Conservation (phyloP, 2,888 invertebrate species). For the Meteorus cinctellus region DNA sequence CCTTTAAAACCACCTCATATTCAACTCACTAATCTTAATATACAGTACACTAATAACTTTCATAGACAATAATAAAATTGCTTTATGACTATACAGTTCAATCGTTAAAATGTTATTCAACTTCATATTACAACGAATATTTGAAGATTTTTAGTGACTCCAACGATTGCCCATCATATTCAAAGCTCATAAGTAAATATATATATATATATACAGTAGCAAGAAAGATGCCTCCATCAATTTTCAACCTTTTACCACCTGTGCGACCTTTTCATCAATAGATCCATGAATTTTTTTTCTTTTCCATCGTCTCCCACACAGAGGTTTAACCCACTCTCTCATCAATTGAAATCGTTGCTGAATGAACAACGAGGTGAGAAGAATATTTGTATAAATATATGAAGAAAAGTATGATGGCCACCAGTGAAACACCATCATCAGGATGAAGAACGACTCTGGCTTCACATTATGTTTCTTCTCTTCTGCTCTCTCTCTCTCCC, state of each 20-base stretch:
- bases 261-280: background rate
- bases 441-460: constrained; percentile 7
- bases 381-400: background rate
- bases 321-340: background rate
- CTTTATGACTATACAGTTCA: background rate
- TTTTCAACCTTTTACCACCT: background rate
- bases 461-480: background rate
- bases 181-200: background rate
- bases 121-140: background rate
- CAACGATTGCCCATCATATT: background rate
- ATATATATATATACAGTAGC: background rate
- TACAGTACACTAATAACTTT: background rate
- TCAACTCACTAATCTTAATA: constrained; percentile 2
- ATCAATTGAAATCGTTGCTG: background rate
- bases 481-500: constrained; percentile 54
- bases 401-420: background rate
- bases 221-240: background rate
- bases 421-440: background rate
- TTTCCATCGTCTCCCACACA: background rate
- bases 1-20: background rate
- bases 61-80: background rate
- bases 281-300: background rate
- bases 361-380: background rate
- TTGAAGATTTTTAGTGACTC: background rate
- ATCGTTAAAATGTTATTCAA: background rate